phyloP scores from a whole-genome alignment of 2,888 invertebrate species.

The Metacarcinus magister region DNA sequence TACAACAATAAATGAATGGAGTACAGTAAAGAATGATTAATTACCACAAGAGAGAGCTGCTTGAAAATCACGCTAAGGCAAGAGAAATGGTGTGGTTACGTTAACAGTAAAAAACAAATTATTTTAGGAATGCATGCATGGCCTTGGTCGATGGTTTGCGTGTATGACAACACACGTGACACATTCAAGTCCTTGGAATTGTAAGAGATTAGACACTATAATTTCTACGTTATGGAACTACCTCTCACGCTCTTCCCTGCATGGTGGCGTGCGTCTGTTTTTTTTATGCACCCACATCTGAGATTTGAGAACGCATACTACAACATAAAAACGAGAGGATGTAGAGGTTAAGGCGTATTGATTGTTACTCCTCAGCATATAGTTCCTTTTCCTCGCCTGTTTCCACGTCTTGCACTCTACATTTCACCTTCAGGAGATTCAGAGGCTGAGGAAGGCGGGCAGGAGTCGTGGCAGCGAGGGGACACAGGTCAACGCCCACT shows the following conservation, averaged over 20 bases:
- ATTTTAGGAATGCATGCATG: conserved; percentile 20
- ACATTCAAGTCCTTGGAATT: neutral
- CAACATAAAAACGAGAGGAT: no score
- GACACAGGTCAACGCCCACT: conserved; percentile 54
- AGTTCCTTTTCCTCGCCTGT: neutral
- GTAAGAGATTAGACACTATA: conserved; percentile 3
- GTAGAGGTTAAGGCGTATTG: no score
- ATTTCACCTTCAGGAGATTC: neutral
- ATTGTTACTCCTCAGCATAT: no score
- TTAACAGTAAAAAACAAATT: neutral
- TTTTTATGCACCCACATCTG: neutral
- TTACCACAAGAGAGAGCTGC: neutral
- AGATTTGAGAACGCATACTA: neutral
- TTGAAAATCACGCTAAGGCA: neutral
- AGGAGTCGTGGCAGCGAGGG: conserved; percentile 50
- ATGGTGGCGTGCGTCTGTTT: neutral
- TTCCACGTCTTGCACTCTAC: neutral
- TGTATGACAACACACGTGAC: neutral
- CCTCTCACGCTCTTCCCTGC: neutral
- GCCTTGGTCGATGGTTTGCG: neutral
- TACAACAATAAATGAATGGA: neutral
- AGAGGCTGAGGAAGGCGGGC: conserved; percentile 6
- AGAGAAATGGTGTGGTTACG: neutral
- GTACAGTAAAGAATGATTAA: neutral
- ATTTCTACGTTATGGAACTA: neutral